These are phyloP conservation scores for Motacilla alba DNA, from an alignment of 2,113 vertebrate species.

Conservation along the genomic window DNA sequence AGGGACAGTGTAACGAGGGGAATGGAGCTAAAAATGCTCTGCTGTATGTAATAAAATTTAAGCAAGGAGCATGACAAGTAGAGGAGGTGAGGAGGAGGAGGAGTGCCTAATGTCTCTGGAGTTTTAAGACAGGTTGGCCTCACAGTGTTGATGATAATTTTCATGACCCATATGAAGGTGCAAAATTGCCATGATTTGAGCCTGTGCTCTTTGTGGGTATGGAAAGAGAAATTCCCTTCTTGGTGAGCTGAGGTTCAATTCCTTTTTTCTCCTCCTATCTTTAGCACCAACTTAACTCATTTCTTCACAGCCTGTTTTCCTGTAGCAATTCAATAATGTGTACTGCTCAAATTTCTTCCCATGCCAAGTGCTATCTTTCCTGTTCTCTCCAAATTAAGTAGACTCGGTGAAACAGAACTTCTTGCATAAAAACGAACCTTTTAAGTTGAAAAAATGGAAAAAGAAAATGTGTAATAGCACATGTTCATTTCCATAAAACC, in stretches of 20 bases:
- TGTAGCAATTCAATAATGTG: not conserved
- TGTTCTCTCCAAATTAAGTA: not conserved
- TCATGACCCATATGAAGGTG: not conserved
- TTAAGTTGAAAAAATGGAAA: not conserved
- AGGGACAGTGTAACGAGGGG: not conserved
- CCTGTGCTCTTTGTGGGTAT: not conserved
- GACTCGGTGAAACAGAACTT: not conserved
- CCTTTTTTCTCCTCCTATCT: not conserved
- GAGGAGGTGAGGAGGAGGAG: not conserved
- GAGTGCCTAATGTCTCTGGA: not conserved
- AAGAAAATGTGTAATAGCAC: not conserved
- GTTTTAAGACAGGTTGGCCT: not conserved
- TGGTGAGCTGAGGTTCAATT: rapidly evolving
- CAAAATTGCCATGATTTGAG: not conserved
- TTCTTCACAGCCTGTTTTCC: not conserved
- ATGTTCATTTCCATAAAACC: not conserved
- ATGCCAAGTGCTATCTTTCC: not conserved
- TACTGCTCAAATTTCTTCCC: not conserved
- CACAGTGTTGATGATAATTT: not conserved
- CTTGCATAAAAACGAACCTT: not conserved
- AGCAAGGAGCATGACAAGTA: not conserved
- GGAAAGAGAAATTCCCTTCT: not conserved
- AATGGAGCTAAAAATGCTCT: not conserved
- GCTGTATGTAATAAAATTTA: not conserved
- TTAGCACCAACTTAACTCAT: not conserved